Percentiles rank a stretch among this genome's conserved stretches.
These are phyloP conservation scores for Ylistrum balloti DNA, from an alignment of 1,140 invertebrate species.

Conservation along the genomic window DNA sequence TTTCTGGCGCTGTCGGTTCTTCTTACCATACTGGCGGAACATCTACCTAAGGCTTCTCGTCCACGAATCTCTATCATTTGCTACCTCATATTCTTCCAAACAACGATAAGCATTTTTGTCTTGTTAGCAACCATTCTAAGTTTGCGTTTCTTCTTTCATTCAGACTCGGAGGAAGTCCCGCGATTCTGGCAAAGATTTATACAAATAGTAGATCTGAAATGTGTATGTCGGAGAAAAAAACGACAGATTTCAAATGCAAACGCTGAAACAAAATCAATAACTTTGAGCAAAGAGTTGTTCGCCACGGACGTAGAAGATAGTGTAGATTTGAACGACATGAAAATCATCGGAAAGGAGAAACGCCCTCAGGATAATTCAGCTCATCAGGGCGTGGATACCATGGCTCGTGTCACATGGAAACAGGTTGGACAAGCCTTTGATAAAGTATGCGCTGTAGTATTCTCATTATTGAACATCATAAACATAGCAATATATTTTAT, in stretches of 20 bases:
- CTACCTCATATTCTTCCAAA: conserved; percentile 10
- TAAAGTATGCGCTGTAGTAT: not conserved
- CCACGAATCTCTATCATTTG: conserved; percentile 43
- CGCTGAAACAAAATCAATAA: not conserved
- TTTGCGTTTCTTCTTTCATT: not conserved
- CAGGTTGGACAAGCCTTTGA: not conserved
- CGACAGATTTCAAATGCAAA: conserved; percentile 5
- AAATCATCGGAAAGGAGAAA: not conserved
- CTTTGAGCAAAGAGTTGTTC: not conserved
- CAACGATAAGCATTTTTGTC: not conserved
- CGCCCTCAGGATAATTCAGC: not conserved
- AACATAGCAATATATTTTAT: not conserved
- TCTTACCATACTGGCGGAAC: conserved; percentile 33
- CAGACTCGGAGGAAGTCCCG: not conserved
- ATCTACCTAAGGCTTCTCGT: conserved; percentile 40
- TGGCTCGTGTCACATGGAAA: not conserved
- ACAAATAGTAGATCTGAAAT: not conserved
- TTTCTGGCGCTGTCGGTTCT: conserved; percentile 41
- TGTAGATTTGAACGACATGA: not conserved
- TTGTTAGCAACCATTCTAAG: not conserved
- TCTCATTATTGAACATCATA: not conserved
- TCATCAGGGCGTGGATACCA: not conserved
- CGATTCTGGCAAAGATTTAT: not conserved
- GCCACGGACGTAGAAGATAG: not conserved
- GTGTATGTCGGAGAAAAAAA: not conserved